These are phyloP conservation scores for Lucifuga dentata DNA, from an alignment of 2,113 vertebrate genomes.

Conservation along the genomic window DNA sequence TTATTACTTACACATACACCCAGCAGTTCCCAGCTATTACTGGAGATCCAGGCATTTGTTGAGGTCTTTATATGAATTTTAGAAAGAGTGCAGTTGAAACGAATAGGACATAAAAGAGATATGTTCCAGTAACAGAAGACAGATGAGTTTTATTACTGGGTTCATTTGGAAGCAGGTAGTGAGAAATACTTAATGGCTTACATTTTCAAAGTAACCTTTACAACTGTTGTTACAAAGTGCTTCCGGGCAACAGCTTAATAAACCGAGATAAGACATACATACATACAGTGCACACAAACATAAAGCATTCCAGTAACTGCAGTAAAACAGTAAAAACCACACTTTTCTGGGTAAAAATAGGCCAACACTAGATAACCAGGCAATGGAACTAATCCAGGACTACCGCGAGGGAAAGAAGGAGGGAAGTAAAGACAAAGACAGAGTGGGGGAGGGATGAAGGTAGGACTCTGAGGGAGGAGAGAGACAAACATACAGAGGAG, in stretches of 20 bases:
- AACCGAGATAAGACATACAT: slow-evolving; percentile 9
- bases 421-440: slow-evolving; percentile 42
- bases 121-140: slow-evolving; percentile 3
- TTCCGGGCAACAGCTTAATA: slow-evolving; percentile 1
- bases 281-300: slow-evolving; percentile 23
- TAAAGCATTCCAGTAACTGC: slow-evolving; percentile 43
- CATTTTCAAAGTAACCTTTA: slow-evolving; percentile 32
- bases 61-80: too few species aligned
- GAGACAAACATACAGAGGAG: slow-evolving; percentile 26
- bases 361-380: slow-evolving; percentile 80
- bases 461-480: slow-evolving; percentile 38
- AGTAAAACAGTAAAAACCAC: slow-evolving; percentile 53
- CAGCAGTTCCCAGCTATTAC: too few species aligned
- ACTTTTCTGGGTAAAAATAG: slow-evolving; percentile 74
- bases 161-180: slow-evolving; percentile 15
- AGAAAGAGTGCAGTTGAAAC: too few species aligned
- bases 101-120: not conserved
- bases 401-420: slow-evolving; percentile 57
- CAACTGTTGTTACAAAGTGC: slow-evolving; percentile 4
- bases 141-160: not conserved
- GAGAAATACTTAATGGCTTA: slow-evolving; percentile 24
- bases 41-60: too few species aligned
- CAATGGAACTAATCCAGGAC: slow-evolving; percentile 81
- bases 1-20: too few species aligned
- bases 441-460: slow-evolving; percentile 53